Evolutionary conservation across 35 echinoderm and acorn worm genomes (phyloP).

Genomic region (Heliocidaris erythrogramma): DNA sequence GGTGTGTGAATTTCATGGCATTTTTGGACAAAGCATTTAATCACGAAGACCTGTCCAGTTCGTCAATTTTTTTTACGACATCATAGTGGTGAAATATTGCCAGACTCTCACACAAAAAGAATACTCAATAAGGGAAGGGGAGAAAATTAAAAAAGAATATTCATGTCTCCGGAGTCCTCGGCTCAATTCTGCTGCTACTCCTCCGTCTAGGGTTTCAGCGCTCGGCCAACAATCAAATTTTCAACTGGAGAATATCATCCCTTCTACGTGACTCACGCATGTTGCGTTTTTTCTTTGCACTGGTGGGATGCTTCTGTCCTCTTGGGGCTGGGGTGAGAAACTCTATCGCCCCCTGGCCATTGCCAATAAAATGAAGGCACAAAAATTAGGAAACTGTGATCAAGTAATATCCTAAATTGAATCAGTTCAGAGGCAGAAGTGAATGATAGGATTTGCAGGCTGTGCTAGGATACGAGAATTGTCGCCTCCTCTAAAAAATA

Average conservation of each 20-base stretch:
- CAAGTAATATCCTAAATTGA: neutral
- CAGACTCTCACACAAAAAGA: neutral
- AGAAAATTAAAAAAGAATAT: neutral
- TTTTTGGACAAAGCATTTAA: neutral
- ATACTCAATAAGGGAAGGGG: neutral
- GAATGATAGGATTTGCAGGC: neutral
- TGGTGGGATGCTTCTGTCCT: neutral
- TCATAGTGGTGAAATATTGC: neutral
- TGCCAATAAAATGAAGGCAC: neutral
- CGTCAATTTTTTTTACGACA: neutral
- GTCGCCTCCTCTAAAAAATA: neutral
- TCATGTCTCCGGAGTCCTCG: neutral
- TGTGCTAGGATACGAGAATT: neutral
- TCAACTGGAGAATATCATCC: slow-evolving; percentile 17
- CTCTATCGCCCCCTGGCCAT: neutral
- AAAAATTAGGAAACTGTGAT: neutral
- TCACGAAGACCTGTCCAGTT: neutral
- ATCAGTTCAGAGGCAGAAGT: neutral
- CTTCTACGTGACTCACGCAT: neutral
- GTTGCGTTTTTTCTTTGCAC: neutral
- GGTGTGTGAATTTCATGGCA: neutral
- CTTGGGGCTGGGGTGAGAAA: neutral
- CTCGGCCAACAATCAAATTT: neutral
- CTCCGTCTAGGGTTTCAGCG: neutral
- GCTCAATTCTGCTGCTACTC: neutral